Evolutionary conservation across 2,888 invertebrate genomes (phyloP).

Genomic region (Melinaea marsaeus): DNA sequence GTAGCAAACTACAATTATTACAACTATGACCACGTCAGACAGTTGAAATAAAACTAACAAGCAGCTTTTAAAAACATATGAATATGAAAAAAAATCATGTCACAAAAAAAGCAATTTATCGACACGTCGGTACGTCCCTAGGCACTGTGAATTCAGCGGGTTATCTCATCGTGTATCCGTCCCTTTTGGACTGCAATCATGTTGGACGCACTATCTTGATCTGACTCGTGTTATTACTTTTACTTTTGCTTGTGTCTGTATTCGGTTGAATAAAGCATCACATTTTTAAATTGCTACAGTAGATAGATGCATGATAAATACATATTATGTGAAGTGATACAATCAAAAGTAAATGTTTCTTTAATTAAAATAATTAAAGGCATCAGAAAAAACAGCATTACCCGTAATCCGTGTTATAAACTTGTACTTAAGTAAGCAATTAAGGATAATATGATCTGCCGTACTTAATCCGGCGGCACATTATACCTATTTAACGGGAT

Average conservation of each 20-base stretch:
- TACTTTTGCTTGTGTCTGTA: slow-evolving; percentile 17
- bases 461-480: slow-evolving; percentile 63
- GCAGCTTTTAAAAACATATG: neutral
- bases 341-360: slow-evolving; percentile 13
- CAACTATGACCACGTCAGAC: neutral
- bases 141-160: slow-evolving; percentile 44
- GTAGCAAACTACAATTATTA: neutral
- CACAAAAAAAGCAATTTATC: slow-evolving; percentile 22
- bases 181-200: slow-evolving; percentile 33
- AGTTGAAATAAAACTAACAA: neutral
- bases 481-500: slow-evolving; percentile 73
- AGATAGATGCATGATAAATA: neutral
- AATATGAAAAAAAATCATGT: neutral
- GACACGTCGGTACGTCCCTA: slow-evolving; percentile 26
- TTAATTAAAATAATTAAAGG: slow-evolving; percentile 19
- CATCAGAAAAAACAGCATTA: slow-evolving; percentile 23
- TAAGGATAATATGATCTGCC: slow-evolving; percentile 68
- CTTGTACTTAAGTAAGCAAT: slow-evolving; percentile 64
- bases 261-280: slow-evolving; percentile 3
- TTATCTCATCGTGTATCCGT: slow-evolving; percentile 35
- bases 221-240: slow-evolving; percentile 21
- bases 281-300: too few species aligned
- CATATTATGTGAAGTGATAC: neutral
- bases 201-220: slow-evolving; percentile 30
- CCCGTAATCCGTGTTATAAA: slow-evolving; percentile 52